Evolutionary conservation across 2,113 vertebrate species (phyloP).

Genomic region (Raja brachyura): DNA sequence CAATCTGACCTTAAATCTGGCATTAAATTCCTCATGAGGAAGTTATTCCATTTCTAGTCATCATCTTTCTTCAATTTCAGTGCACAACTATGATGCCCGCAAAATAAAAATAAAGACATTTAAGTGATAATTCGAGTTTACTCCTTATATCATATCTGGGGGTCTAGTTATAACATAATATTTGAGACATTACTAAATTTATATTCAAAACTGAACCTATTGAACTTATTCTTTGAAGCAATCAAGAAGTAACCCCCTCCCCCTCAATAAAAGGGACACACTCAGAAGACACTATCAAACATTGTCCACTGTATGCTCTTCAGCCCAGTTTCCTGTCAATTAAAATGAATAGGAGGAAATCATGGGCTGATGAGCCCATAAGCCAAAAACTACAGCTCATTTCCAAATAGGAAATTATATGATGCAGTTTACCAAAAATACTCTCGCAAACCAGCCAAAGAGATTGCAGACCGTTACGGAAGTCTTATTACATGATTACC

Average conservation of each 20-base stretch:
- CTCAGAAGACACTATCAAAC: not conserved
- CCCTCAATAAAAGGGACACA: not conserved
- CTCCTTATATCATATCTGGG: not conserved
- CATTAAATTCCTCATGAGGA: not conserved
- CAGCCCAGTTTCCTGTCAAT: conserved; percentile 8
- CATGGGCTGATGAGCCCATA: not conserved
- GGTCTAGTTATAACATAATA: not conserved
- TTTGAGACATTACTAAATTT: not conserved
- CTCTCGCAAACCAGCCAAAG: not conserved
- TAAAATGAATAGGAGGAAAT: not conserved
- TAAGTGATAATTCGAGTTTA: not conserved
- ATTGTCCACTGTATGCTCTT: not conserved
- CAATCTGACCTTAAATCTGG: not conserved
- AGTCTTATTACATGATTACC: not conserved
- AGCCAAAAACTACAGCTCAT: not conserved
- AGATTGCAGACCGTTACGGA: not conserved
- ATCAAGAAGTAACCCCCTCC: not conserved
- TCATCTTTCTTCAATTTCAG: not conserved
- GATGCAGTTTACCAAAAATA: not conserved
- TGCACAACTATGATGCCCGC: not conserved
- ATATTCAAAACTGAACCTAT: not conserved
- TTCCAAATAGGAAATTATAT: not conserved
- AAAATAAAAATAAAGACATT: not conserved
- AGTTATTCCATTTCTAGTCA: not conserved
- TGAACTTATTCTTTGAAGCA: not conserved